Evolutionary conservation across 2,888 invertebrate species (phyloP).

Genomic region (Cactoblastis cactorum): DNA sequence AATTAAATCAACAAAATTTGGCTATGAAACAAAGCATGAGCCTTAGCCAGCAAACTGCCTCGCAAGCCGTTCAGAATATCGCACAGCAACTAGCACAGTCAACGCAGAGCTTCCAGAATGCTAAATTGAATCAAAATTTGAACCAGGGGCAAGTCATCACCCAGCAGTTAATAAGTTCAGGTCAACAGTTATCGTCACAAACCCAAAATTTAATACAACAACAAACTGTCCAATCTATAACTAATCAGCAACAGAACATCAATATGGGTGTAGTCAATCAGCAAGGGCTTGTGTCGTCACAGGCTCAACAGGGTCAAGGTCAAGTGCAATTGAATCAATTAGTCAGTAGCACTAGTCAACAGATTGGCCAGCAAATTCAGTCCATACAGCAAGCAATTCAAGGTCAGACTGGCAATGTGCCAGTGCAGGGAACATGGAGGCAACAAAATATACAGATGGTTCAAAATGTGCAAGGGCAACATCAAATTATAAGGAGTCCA

Average conservation of each 20-base stretch:
- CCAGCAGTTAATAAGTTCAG: conserved; percentile 71
- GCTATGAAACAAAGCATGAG: conserved; percentile 67
- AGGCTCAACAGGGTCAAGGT: conserved; percentile 54
- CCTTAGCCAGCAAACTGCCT: conserved; percentile 63
- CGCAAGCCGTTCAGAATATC: conserved; percentile 68
- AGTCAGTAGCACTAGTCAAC: conserved; percentile 57
- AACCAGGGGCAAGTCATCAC: conserved; percentile 64
- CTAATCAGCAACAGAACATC: conserved; percentile 66
- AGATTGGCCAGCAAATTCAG: conserved; percentile 73
- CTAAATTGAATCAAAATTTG: conserved; percentile 66
- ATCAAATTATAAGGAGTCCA: conserved; percentile 71
- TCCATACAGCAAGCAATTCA: conserved; percentile 69
- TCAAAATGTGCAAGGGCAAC: conserved; percentile 74
- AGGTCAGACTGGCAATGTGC: conserved; percentile 51
- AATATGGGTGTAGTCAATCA: conserved; percentile 70
- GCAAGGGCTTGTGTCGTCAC: conserved; percentile 59
- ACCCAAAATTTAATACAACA: conserved; percentile 64
- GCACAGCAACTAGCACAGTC: conserved; percentile 70
- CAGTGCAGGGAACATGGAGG: conserved; percentile 65
- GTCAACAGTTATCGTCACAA: conserved; percentile 67
- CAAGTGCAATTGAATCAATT: conserved; percentile 67
- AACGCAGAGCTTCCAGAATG: conserved; percentile 68
- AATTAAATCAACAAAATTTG: conserved; percentile 64
- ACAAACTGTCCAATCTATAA: conserved; percentile 64
- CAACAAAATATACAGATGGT: conserved; percentile 76